Evolutionary conservation across 1,140 invertebrate species (phyloP).

Genomic region (Holotrichia oblita): DNA sequence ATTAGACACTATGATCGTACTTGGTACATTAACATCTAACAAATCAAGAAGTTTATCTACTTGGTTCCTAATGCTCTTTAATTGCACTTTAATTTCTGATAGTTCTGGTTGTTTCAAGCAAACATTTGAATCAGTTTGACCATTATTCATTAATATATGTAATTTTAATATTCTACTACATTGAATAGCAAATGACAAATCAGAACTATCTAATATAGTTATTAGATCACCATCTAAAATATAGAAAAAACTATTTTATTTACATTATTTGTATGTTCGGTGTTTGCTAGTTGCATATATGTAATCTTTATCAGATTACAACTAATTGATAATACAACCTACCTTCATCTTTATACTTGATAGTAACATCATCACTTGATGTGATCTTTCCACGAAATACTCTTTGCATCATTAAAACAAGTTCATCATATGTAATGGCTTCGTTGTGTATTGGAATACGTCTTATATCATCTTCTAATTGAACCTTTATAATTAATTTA

Average conservation of each 20-base stretch:
- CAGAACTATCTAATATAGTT: constrained; percentile 79
- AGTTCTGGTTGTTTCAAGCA: constrained; percentile 59
- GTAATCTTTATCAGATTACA: constrained; percentile 10
- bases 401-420: constrained; percentile 81
- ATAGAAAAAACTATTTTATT: neutral
- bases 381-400: constrained; percentile 74
- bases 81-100: constrained; percentile 65
- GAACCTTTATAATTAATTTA: constrained; percentile 67
- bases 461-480: constrained; percentile 77
- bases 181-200: constrained; percentile 78
- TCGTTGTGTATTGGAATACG: constrained; percentile 81
- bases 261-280: too few relatives aligned
- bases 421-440: constrained; percentile 80
- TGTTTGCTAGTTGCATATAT: too few relatives aligned
- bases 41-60: constrained; percentile 69
- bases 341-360: constrained; percentile 84
- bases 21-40: constrained; percentile 58
- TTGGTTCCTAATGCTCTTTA: constrained; percentile 68
- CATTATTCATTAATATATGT: constrained; percentile 66
- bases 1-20: neutral
- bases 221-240: constrained; percentile 78
- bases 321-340: constrained; percentile 43
- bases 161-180: constrained; percentile 76
- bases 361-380: constrained; percentile 74
- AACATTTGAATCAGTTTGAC: constrained; percentile 49